A percentile compares a stretch with the other conserved stretches of the same genome.
Evolutionary conservation across 2,797 vertebrate genomes (phyloP).

Genomic region (Alfaro cultratus): DNA sequence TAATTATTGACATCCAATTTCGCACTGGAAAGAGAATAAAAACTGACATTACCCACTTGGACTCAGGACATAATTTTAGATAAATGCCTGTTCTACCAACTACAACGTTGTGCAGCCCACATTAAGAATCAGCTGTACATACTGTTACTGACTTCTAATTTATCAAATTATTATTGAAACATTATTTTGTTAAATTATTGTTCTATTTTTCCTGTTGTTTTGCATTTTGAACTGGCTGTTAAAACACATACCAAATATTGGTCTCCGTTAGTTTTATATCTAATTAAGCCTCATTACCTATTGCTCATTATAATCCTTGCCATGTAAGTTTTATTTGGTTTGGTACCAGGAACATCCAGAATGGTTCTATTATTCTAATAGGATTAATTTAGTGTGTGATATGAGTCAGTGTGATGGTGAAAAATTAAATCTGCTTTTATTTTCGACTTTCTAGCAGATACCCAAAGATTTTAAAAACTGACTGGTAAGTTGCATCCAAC

Average conservation of each 20-base stretch:
- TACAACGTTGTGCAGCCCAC: not conserved
- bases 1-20: not conserved
- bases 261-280: not conserved
- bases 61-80: too few relatives aligned
- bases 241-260: not conserved
- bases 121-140: not conserved
- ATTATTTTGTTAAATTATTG: not conserved
- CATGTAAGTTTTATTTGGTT: not conserved
- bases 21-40: not conserved
- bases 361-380: not conserved
- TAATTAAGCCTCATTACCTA: not conserved
- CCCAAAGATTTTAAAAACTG: not conserved
- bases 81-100: not conserved
- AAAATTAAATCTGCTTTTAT: not conserved
- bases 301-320: not conserved
- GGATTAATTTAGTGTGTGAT: not conserved
- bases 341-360: not conserved
- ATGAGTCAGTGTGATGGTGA: not conserved
- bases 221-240: not conserved
- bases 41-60: not conserved
- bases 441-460: not conserved
- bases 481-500: not conserved
- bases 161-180: not conserved
- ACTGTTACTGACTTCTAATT: not conserved
- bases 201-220: not conserved